A percentile compares a stretch with the other conserved stretches of the same genome.
phyloP scores from a whole-genome alignment of 2,888 invertebrate species.

The Ochlodes sylvanus region DNA sequence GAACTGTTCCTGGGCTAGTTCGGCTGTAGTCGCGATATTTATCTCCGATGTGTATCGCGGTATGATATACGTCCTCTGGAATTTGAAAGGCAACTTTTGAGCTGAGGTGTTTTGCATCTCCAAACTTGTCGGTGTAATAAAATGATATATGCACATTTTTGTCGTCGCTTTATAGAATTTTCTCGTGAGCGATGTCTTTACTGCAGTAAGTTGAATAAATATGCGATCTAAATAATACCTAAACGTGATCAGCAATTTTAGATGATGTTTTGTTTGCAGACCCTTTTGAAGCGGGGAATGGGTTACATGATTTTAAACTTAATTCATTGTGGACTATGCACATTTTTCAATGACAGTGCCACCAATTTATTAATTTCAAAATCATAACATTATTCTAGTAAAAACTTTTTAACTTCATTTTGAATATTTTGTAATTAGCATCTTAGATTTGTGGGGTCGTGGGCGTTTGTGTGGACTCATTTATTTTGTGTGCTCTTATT shows the following conservation, averaged over 20 bases:
- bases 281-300: no score
- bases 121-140: background rate
- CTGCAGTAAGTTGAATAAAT: background rate
- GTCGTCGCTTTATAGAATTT: slow-evolving; percentile 34
- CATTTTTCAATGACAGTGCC: no score
- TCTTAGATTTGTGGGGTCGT: no score
- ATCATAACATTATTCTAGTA: no score
- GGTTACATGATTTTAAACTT: no score
- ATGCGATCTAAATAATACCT: background rate
- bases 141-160: slow-evolving; percentile 31
- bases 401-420: no score
- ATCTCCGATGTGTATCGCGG: slow-evolving; percentile 32
- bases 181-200: background rate
- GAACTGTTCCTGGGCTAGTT: slow-evolving; percentile 27
- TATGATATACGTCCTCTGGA: slow-evolving; percentile 20
- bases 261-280: no score
- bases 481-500: no score
- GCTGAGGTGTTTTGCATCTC: slow-evolving; percentile 3
- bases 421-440: no score
- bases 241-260: background rate
- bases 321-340: no score
- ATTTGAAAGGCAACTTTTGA: slow-evolving; percentile 20
- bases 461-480: no score
- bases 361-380: no score
- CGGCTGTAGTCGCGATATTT: slow-evolving; percentile 29